Base-by-base conservation (phyloP, 2,113 vertebrate genomes). In the Gallinago jamesoni region DNA sequence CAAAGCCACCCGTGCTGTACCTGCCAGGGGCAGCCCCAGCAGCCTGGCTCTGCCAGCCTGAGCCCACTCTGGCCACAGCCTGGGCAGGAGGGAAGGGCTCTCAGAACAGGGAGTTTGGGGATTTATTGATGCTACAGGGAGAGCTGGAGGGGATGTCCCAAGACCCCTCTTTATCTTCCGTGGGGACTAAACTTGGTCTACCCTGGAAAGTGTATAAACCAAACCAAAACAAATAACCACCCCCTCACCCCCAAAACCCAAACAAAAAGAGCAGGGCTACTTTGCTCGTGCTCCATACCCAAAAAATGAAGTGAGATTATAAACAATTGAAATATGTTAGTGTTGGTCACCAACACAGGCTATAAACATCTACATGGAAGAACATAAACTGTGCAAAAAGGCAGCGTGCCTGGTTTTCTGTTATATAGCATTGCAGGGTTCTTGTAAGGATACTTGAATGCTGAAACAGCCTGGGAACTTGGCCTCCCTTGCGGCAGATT, bases 401-500 rank as follows among this genome's bases (percentile, higher is more conserved):
- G 53, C 62, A 77, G 52, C 6, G 0, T 43, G 96, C 66, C 63
- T 80, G 45, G 31, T 76, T 17, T 66, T 74, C 22, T 96, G 76
- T 84, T 95, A 14, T 92, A 64, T 73, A 95, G 89, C 63, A 74
- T 82, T 80, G 81, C 82, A 84, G 87, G 80, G 89, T 93, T 94
- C 93, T 66, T 69, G 68, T 85, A 39, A 94, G 70, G 77, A 87
- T 92, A 96, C 89, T 93, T 86, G 28, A 55, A 80, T 84, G 89
- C 81, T 93, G 75, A 95, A 94, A 74, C 87, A 92, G 69, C 85
- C 84, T 87, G 56, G 91, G 87, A 75, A 90, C 69, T 86, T 90
- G 92, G 87, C 69, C 95, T 81, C 24, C 69, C 84, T 95, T 68
- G n/a, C 6, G 1, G 87, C 86, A 95, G 89, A 90, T 91, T 82